Conservation (phyloP, 1,140 invertebrate species). For the Drosophila pruinosa region DNA sequence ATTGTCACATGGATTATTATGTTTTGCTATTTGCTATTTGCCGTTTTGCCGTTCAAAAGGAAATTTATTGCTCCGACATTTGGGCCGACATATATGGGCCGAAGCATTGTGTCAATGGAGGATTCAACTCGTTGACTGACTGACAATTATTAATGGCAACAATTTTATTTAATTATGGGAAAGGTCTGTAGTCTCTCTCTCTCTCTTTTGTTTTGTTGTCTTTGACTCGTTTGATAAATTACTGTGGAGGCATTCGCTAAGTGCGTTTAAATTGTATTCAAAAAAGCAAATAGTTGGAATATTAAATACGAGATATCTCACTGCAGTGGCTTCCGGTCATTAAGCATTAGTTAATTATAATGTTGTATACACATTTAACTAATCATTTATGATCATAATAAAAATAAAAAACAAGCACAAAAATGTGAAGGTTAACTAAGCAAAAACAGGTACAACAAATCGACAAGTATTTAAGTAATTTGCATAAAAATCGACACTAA, state of each 20-base stretch:
- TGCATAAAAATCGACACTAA: constrained; percentile 46
- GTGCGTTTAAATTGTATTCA: constrained; percentile 26
- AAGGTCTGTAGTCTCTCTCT: constrained; percentile 41
- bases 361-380: constrained; percentile 47
- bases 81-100: constrained; percentile 66
- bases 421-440: constrained; percentile 58
- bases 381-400: constrained; percentile 59
- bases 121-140: constrained; percentile 32
- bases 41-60: neutral
- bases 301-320: constrained; percentile 18
- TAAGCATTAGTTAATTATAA: constrained; percentile 58
- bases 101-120: constrained; percentile 45
- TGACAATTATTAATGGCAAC: constrained; percentile 76
- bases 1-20: constrained; percentile 74
- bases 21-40: constrained; percentile 51
- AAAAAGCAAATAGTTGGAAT: constrained; percentile 12
- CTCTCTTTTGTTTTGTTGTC: too few relatives aligned
- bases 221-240: constrained; percentile 27
- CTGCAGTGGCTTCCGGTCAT: constrained; percentile 63
- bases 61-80: constrained; percentile 73
- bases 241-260: constrained; percentile 18
- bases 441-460: neutral
- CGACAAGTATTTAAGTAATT: constrained; percentile 37
- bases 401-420: constrained; percentile 21
- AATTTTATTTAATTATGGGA: constrained; percentile 75